phyloP scores from a whole-genome alignment of 1,140 invertebrate species.

The Anagrus nilaparvatae region DNA sequence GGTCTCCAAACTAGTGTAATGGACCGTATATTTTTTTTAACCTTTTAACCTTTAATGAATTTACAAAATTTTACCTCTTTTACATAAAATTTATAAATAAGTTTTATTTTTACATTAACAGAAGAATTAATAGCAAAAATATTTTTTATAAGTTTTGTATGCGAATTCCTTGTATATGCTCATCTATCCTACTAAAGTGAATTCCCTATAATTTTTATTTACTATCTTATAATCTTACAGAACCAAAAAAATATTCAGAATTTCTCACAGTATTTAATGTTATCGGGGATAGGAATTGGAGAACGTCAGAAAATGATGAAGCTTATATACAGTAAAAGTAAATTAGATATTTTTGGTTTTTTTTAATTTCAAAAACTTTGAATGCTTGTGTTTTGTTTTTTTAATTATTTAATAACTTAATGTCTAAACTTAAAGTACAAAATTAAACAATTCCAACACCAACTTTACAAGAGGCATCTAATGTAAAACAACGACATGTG shows the following conservation, averaged over 20 bases:
- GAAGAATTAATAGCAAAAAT: too few relatives aligned
- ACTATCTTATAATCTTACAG: conserved; percentile 16
- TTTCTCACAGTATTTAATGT: conserved; percentile 19
- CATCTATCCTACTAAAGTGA: too few relatives aligned
- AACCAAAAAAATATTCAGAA: conserved; percentile 22
- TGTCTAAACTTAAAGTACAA: conserved; percentile 9
- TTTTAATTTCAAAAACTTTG: background rate
- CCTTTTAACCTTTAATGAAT: too few relatives aligned
- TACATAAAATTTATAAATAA: background rate
- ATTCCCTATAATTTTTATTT: too few relatives aligned
- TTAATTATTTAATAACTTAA: conserved; percentile 6
- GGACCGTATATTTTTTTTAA: too few relatives aligned
- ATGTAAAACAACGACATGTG: conserved; percentile 76
- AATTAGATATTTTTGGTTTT: conserved; percentile 3
- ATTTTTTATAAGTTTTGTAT: too few relatives aligned
- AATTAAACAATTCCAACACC: conserved; percentile 21
- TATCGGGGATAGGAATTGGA: conserved; percentile 20
- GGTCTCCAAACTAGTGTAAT: too few relatives aligned
- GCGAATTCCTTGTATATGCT: too few relatives aligned
- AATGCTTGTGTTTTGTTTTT: background rate
- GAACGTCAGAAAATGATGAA: conserved; percentile 9
- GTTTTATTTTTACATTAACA: too few relatives aligned
- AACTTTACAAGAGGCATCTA: conserved; percentile 52
- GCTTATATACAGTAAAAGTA: background rate
- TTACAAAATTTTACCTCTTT: background rate